Base-by-base conservation (phyloP, 1,140 invertebrate genomes). In the Drosophila albomicans region DNA sequence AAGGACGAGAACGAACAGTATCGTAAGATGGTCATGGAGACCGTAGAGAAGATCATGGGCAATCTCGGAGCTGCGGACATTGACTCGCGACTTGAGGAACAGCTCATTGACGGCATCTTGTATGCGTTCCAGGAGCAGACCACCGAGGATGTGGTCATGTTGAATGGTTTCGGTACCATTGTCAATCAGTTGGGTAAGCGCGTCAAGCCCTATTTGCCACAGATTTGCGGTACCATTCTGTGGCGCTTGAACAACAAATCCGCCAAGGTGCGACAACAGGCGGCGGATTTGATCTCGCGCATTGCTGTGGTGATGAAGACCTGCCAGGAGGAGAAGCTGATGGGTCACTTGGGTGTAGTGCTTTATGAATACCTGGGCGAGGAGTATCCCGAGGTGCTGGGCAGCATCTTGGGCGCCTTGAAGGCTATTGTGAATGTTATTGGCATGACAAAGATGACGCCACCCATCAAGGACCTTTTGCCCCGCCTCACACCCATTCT, bases 11-110 rank as follows among this genome's bases (percentile, higher is more conserved):
- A 99, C 93, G 99, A 99, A 93, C 98, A 99, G 88, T 99, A 99
- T 93, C 95, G 99, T 71, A 99, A 99, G 94, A 99, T 99, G 99
- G 99, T 99, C 0, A 99, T 99, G 98, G 99, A 99, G 93, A 99
- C 98, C 0, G 99, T 99, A 74, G 99, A 99, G 93, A 99, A 99
- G 93, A 98, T 99, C 66, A 98, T 99, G 95, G 97, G 97, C 5
- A 99, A 99, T 93, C 94, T 99, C 15, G 99, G 99, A 38, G 98
- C 99, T 0, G 97, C 98, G 0, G 99, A 99, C 92, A 99, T 99
- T 54, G 99, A 99, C 93, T 98, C 98, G 0, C 94, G 99, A 46
- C 93, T 99, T 0, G 99, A 99, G 93, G 99, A 99, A 93, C 99
- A 99, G 91, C 95, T 99, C 8, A 99, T 99, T 93, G 99, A 99